Percentiles rank a stretch among this genome's conserved stretches.
These are phyloP conservation scores for Amazona vittata DNA, from an alignment of 2,113 vertebrate genomes.

Conservation along the genomic window DNA sequence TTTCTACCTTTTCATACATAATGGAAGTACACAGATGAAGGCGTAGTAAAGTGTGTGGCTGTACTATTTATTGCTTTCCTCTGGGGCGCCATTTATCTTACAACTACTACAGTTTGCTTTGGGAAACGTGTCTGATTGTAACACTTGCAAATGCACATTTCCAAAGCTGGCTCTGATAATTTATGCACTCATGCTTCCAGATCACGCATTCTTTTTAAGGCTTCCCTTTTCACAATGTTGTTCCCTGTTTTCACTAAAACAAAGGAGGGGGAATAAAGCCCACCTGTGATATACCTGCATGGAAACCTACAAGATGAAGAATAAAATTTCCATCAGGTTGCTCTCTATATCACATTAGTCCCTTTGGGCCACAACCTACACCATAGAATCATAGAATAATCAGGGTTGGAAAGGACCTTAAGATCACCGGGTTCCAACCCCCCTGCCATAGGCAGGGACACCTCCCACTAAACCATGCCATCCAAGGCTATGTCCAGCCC, in stretches of 20 bases:
- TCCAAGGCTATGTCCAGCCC: too few relatives aligned
- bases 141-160: conserved; percentile 4
- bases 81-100: conserved; percentile 33
- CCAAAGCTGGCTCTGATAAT: not conserved
- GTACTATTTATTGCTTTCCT: conserved; percentile 40
- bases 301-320: not conserved
- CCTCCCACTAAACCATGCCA: too few relatives aligned
- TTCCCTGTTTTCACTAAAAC: not conserved
- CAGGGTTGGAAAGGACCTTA: too few relatives aligned
- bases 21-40: not conserved
- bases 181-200: not conserved
- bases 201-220: not conserved
- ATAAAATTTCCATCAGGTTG: not conserved
- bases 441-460: too few relatives aligned
- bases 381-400: too few relatives aligned
- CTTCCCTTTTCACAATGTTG: not conserved
- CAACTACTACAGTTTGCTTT: conserved; percentile 18
- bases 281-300: not conserved
- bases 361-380: not conserved
- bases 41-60: not conserved
- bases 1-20: conserved; percentile 21
- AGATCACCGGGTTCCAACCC: too few relatives aligned
- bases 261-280: not conserved
- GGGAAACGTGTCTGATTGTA: not conserved
- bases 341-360: not conserved